A percentile compares a stretch with the other conserved stretches of the same genome.
phyloP scores from a whole-genome alignment of 2,797 vertebrate species.

The Phataginus tetradactyla region DNA sequence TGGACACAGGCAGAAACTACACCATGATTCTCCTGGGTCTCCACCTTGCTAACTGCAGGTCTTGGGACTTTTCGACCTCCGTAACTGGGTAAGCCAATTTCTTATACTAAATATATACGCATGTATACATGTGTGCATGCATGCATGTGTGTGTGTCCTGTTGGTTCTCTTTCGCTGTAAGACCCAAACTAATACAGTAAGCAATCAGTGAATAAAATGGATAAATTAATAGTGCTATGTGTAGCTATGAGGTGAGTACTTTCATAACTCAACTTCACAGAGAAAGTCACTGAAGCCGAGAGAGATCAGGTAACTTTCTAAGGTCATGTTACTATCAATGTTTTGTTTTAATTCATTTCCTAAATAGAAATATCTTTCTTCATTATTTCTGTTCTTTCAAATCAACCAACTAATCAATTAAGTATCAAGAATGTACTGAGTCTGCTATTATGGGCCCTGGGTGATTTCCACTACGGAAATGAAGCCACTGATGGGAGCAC shows the following conservation, averaged over 20 bases:
- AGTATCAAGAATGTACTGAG: neutral
- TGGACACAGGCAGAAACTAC: neutral
- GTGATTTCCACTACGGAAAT: slow-evolving; percentile 53
- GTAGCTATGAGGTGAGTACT: neutral
- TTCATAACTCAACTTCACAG: neutral
- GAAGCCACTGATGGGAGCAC: neutral
- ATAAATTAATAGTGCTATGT: neutral
- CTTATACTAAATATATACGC: neutral
- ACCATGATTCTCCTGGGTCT: neutral
- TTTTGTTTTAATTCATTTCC: neutral
- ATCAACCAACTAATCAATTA: slow-evolving; percentile 30
- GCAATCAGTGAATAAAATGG: neutral
- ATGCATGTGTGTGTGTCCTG: neutral
- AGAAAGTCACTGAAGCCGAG: neutral
- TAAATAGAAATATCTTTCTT: slow-evolving; percentile 36
- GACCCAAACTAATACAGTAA: neutral
- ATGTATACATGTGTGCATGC: neutral
- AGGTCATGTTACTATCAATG: neutral
- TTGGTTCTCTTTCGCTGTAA: neutral
- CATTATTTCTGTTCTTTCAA: slow-evolving; percentile 52
- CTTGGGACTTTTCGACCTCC: neutral
- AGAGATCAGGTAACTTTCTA: neutral
- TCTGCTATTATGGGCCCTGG: neutral
- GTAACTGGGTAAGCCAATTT: neutral
- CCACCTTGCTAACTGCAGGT: neutral